These are phyloP conservation scores for Falco berigora DNA, from an alignment of 2,797 vertebrate species.

Conservation along the genomic window DNA sequence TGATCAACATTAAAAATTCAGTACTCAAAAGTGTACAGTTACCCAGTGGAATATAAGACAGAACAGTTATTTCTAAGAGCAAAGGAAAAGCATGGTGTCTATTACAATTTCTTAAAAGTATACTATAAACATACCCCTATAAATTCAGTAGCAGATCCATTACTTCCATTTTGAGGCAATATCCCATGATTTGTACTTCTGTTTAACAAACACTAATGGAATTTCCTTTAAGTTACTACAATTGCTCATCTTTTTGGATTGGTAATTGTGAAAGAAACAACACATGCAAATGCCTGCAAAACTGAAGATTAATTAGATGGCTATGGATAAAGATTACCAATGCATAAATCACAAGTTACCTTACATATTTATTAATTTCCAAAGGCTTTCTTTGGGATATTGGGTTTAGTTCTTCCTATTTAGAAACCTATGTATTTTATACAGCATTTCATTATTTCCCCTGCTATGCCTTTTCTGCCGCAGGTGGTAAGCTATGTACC, in stretches of 20 bases:
- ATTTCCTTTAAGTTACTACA: background rate
- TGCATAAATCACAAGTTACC: background rate
- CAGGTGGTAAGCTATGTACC: background rate
- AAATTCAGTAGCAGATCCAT: background rate
- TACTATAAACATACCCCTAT: background rate
- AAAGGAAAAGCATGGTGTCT: background rate
- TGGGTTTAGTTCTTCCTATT: background rate
- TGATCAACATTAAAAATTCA: background rate
- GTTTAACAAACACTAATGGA: background rate
- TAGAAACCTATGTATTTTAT: background rate
- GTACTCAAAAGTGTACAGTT: background rate
- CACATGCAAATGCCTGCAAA: background rate
- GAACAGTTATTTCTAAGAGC: background rate
- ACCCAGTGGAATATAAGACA: background rate
- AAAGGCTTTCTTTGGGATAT: background rate
- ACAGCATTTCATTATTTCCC: background rate
- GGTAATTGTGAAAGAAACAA: background rate
- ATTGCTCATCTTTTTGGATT: background rate
- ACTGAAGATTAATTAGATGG: background rate
- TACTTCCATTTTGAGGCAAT: background rate
- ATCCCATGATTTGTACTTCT: background rate
- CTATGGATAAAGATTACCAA: background rate
- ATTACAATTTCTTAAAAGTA: background rate
- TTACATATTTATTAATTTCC: background rate
- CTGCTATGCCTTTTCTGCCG: background rate